These are phyloP conservation scores for Spheniscus mendiculus DNA, from an alignment of 2,113 vertebrate genomes.

Conservation along the genomic window DNA sequence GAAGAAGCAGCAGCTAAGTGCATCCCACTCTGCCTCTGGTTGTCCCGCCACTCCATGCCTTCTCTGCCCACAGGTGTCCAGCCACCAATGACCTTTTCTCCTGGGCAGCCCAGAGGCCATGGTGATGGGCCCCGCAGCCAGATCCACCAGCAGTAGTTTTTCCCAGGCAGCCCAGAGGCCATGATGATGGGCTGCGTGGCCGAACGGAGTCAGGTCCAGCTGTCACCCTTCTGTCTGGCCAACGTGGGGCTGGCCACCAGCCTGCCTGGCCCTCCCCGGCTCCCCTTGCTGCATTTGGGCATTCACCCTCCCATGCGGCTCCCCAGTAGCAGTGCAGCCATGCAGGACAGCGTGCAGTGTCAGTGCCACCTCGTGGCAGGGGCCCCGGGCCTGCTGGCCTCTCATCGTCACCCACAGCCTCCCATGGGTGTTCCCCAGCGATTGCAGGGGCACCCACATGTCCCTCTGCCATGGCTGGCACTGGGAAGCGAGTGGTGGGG, in stretches of 20 bases:
- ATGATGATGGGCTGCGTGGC: neutral
- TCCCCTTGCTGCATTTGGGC: neutral
- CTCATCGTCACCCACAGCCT: neutral
- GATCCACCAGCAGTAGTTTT: neutral
- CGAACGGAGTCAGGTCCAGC: rapidly evolving
- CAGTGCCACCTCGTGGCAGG: constrained; percentile 21
- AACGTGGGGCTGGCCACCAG: neutral
- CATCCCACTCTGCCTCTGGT: neutral
- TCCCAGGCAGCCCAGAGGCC: neutral
- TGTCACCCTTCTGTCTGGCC: neutral
- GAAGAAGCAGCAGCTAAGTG: neutral
- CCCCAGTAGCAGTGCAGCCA: neutral
- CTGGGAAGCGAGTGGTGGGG: neutral
- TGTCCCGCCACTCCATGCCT: neutral
- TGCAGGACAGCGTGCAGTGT: neutral
- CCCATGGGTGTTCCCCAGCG: rapidly evolving
- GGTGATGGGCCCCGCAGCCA: neutral
- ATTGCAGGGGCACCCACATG: rapidly evolving
- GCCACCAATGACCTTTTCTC: neutral
- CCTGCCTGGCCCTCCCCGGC: neutral
- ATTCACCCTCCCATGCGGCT: neutral
- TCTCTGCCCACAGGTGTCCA: neutral
- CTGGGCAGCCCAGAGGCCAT: neutral
- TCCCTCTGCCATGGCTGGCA: neutral
- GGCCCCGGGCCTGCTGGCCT: neutral